Conservation (phyloP, 2,888 invertebrate species). For the Lordiphosa andalusiaca region DNA sequence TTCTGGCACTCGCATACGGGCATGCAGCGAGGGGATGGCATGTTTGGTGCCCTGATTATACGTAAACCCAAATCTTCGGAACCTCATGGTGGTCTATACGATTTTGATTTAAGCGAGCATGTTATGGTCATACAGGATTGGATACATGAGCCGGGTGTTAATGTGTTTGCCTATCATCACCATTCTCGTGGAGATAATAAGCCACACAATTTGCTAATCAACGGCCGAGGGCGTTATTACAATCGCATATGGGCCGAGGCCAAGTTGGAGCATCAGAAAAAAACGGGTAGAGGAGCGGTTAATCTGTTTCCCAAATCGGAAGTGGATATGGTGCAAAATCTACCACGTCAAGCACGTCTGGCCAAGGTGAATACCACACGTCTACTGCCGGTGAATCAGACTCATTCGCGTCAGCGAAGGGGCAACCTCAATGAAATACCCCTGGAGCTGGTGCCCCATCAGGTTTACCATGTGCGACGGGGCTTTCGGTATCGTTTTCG, state of each 20-base stretch:
- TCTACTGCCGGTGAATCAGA: constrained; percentile 10
- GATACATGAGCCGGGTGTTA: constrained; percentile 86
- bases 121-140: constrained; percentile 90
- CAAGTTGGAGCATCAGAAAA: constrained; percentile 35
- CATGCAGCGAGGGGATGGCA: constrained; percentile 92
- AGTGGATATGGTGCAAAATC: constrained; percentile 34
- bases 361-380: constrained; percentile 24
- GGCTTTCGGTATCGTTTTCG: constrained; percentile 89
- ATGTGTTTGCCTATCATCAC: constrained; percentile 91
- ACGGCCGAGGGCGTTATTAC: constrained; percentile 86
- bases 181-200: constrained; percentile 91
- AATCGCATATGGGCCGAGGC: constrained; percentile 71
- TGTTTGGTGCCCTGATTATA: constrained; percentile 89
- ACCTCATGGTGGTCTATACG: constrained; percentile 86
- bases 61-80: constrained; percentile 85
- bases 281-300: not conserved
- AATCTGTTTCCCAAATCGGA: constrained; percentile 17
- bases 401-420: constrained; percentile 46
- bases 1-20: constrained; percentile 92
- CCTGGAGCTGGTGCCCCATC: constrained; percentile 71
- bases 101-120: constrained; percentile 88
- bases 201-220: constrained; percentile 89
- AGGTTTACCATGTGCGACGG: constrained; percentile 76
- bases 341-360: constrained; percentile 38
- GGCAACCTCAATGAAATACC: constrained; percentile 51